A percentile compares a stretch with the other conserved stretches of the same genome.
These are phyloP conservation scores for Pseudomugil tenellus DNA, from an alignment of 2,797 vertebrate genomes.

Conservation along the genomic window DNA sequence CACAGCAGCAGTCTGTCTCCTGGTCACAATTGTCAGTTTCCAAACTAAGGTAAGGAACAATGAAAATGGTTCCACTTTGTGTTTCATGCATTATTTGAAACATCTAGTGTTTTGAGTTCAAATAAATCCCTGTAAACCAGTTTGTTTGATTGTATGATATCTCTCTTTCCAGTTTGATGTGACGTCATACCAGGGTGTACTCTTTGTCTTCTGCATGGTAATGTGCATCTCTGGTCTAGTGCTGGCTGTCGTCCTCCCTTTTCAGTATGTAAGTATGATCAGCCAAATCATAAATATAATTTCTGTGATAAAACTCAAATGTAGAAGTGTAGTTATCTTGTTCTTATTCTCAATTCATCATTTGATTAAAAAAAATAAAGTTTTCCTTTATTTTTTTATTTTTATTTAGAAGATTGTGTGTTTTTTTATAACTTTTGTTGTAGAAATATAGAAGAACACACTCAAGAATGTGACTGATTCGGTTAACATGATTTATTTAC, in stretches of 20 bases:
- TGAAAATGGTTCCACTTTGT: not conserved
- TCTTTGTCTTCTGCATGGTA: conserved; percentile 89
- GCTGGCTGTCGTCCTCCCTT: conserved; percentile 87
- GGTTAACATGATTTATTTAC: not conserved
- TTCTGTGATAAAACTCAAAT: not conserved
- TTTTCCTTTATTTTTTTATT: not conserved
- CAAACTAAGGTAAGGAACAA: conserved; percentile 88
- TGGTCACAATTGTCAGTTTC: conserved; percentile 92
- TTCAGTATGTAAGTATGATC: conserved; percentile 86
- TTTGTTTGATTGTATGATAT: conserved; percentile 13
- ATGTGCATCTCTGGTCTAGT: conserved; percentile 89
- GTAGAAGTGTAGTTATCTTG: too few relatives aligned
- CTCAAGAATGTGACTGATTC: not conserved
- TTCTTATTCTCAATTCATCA: not conserved
- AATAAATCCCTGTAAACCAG: not conserved
- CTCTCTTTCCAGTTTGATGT: conserved; percentile 86
- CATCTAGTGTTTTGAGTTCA: not conserved
- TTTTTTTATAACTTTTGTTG: not conserved
- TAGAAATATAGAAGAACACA: not conserved
- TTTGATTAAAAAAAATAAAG: too few relatives aligned
- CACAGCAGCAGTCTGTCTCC: conserved; percentile 90
- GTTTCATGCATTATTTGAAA: not conserved
- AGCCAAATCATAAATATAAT: not conserved
- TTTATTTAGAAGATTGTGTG: conserved; percentile 1
- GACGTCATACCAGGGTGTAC: conserved; percentile 89